Evolutionary conservation across 2,113 vertebrate species (phyloP), one percentile per base, ranked within the genome.

Genomic region (Rhagologus leucostigma): DNA sequence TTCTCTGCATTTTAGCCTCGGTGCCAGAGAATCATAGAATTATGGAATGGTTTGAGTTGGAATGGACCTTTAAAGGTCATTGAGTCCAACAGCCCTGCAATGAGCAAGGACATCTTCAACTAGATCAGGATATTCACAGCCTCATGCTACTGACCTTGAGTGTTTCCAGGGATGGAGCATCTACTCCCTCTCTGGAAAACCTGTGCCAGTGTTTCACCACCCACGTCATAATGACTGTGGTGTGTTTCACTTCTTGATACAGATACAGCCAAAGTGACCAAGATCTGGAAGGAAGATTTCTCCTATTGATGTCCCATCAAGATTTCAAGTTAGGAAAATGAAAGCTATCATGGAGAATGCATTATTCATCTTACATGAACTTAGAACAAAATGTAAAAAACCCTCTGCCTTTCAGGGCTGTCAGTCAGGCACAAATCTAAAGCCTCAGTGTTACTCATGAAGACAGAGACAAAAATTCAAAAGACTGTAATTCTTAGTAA

Each of bases 201-300:
- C 21, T 42, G 14, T 32, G 63, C 10, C 30, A 19, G 5, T 46
- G 22, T 64, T 77, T 64, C 13, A 32, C 8, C 12, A 55, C 16
- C 9, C 7, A 27, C 4, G 2, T 7, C 3, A 1, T 13, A 80
- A 68, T 20, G 11, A 46, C 17, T 26, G 35, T 47, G 6, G 4
- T 30, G 8, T 18, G 23, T 56, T 90, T 60, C 16, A 35, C 23
- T 83, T 69, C 5, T 52, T 47, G 21, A 27, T 21, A 52, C 11
- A 59, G n/a, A 29, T 10, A 37, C 6, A 55, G 49, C 1, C 20
- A 81, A 86, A 74, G 13, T 50, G 23, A 67, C 18, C 10, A 57
- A 33, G 27, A 50, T 27, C 16, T 24, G 9, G 23, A 78, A 81
- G 13, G 17, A 94, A 81, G 50, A 46, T 1, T 65, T 71, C 11